Evolutionary conservation across 2,797 vertebrate genomes (phyloP).

Genomic region (Phataginus tetradactyla): DNA sequence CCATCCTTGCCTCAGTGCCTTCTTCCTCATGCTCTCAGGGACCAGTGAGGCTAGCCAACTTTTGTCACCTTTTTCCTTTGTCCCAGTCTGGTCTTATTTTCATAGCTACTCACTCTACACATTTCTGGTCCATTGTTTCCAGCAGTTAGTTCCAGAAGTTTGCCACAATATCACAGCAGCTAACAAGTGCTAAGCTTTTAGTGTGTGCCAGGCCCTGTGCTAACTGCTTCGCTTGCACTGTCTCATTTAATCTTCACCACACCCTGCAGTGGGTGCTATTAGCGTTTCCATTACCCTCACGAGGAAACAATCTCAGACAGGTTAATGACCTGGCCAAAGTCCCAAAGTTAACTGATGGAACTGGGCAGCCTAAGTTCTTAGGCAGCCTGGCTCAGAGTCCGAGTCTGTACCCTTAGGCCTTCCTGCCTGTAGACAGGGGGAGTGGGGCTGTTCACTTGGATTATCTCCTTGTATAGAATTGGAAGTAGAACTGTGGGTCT

Average conservation of each 20-base stretch:
- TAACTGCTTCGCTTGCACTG: background rate
- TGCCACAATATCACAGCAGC: background rate
- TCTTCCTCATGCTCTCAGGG: background rate
- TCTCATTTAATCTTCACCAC: background rate
- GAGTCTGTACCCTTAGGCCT: background rate
- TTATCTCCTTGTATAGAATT: background rate
- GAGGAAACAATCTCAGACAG: background rate
- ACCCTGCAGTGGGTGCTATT: background rate
- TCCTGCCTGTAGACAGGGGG: background rate
- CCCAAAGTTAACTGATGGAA: background rate
- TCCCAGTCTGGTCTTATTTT: constrained; percentile 2
- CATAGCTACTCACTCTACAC: background rate
- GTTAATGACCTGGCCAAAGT: background rate
- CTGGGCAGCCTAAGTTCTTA: background rate
- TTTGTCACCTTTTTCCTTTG: background rate
- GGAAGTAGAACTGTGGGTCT: background rate
- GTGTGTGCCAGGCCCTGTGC: background rate
- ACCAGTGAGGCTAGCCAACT: background rate
- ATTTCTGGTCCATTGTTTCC: constrained; percentile 33
- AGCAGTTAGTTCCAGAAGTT: constrained; percentile 35
- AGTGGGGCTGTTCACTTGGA: background rate
- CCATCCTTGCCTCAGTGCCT: background rate
- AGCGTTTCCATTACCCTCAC: background rate
- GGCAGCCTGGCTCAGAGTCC: background rate
- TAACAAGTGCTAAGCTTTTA: background rate